Evolutionary conservation across 1,140 invertebrate genomes (phyloP), one percentile per base, ranked within the genome.

Genomic region (Littorina saxatilis): DNA sequence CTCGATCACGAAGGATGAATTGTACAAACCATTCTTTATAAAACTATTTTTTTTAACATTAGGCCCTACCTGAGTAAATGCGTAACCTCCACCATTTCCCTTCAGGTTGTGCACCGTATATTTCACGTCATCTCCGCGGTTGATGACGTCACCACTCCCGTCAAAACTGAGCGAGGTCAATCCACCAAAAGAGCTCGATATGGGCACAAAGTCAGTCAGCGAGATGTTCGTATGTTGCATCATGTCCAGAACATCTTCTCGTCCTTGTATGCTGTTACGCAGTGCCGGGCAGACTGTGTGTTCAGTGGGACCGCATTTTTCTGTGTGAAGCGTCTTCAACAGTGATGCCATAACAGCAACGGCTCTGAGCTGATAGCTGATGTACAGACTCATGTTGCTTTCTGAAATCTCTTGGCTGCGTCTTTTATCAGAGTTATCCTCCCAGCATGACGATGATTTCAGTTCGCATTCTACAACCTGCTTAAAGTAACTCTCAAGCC

Each of bases 51-150:
- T 47, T 47, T 47, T 47, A 9, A 47, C 5, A 47, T 47, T 17
- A 47, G 4, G 9, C 7, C 50, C 2, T 58, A 76, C 74, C 74
- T 76, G n/a, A n/a, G 37, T 27, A 39, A 76, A 76, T 35, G 1
- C 13, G 20, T 13, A 17, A 7, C 61, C 35, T 55, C 29, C 50
- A 13, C 32, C 50, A 37, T 27, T 17, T 39, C 20, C n/a, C 55
- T 32, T 29, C 29, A 76, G 20, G 35, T 76, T 76, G 35, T 76
- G 61, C n/a, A 76, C 74, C 2, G 50, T 39, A 50, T 76, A 76
- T 0, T 58, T 13, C 27, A 17, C 2, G 1, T 35, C 66, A 35
- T 37, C 66, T n/a, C 27, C 2, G 47, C 23, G 13, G 7, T 23
- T 7, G n/a, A 58, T n/a, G 55, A 58, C 20, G 17, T 58, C 55